Evolutionary conservation across 2,113 vertebrate genomes (phyloP).

Genomic region (Phodopus roborovskii): DNA sequence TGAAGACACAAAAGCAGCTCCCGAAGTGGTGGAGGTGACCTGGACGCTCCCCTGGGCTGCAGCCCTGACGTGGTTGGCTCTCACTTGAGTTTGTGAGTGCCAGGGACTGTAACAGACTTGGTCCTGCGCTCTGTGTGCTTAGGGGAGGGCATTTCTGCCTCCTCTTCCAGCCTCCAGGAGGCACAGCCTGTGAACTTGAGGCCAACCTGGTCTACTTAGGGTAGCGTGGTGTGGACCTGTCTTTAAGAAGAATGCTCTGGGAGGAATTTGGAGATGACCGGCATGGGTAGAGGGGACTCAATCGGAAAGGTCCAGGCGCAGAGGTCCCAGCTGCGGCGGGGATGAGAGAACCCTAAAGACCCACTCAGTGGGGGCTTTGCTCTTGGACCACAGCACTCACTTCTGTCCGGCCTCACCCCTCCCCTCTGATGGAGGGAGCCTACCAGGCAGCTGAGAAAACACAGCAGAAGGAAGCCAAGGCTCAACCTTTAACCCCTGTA

Average conservation of each 20-base stretch:
- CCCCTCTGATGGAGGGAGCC: background rate
- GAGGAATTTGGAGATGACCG: background rate
- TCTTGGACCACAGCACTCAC: background rate
- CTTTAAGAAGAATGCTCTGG: background rate
- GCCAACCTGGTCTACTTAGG: background rate
- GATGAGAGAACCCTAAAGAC: background rate
- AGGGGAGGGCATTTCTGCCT: background rate
- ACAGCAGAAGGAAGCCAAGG: conserved; percentile 49
- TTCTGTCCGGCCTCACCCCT: background rate
- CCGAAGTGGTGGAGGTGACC: background rate
- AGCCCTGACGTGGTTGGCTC: no score
- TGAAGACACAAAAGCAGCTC: background rate
- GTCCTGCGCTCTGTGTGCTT: background rate
- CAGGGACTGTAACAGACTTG: background rate
- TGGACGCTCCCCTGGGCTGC: background rate
- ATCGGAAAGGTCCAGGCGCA: background rate
- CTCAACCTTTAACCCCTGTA: background rate
- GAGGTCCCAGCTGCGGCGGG: background rate
- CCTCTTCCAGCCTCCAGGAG: background rate
- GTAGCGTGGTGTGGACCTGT: background rate
- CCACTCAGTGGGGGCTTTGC: background rate
- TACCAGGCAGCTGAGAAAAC: conserved; percentile 29
- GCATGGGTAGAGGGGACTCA: background rate
- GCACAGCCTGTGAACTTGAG: background rate
- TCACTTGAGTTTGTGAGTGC: background rate